Base-by-base conservation (phyloP, 2,113 vertebrate genomes). In the Hyperopisus bebe region DNA sequence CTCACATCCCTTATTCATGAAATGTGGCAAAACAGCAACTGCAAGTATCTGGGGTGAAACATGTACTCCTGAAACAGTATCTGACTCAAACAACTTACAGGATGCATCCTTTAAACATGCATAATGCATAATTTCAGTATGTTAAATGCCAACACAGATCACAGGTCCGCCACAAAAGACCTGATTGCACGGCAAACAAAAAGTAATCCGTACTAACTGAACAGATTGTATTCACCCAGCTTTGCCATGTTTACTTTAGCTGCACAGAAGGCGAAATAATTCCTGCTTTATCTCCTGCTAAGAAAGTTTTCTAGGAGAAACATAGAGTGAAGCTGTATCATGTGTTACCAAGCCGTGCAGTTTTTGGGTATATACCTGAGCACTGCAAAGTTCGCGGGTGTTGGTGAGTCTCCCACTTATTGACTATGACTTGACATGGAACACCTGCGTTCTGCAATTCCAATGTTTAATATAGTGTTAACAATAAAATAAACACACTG, bases 401-500 rank as follows among this genome's bases (percentile, higher is more conserved):
- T 92, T 97, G 98, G 98, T 99, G 98, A 96, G 97, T 99, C 98
- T 99, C 98, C 98, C 98, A 99, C 97, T 95, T 97, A 97, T 96
- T 98, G 97, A 99, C 96, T 97, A 99, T 97, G 96, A 98, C 98
- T 97, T 99, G 98, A 94, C 97, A 96, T 95, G 97, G 97, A 94
- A 96, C 98, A 96, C 94, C 96, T 95, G 96, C 97, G 95, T 94
- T 98, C 98, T 99, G 98, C 95, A 99, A 99, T 96, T 97, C 95
- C 98, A 99, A 98, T 96, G 96, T 97, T 97, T 96, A 95, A 97
- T 86, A 97, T 91, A 94, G 88, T 91, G 93, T 95, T 95, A 96
- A 93, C 92, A 87, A 92, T 93, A 90, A 53, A 92, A 48, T 53
- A 70, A 90, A 92, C 19, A 91, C 92, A 86, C 92, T 55, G 88